Conservation (phyloP, 2,113 vertebrate species). For the Fulica atra region DNA sequence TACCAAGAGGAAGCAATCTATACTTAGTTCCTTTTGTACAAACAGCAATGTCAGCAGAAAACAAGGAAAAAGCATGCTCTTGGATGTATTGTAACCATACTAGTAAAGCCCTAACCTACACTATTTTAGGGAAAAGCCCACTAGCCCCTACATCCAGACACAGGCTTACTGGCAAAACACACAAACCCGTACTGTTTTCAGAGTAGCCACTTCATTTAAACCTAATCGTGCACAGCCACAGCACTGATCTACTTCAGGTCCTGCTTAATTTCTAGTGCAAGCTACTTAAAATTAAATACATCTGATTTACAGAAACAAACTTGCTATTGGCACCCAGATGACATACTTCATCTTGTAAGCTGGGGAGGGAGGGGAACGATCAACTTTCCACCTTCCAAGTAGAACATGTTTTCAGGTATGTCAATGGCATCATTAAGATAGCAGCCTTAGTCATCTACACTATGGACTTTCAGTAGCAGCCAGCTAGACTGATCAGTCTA, state of each 20-base stretch:
- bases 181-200: background rate
- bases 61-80: background rate
- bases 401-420: background rate
- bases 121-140: background rate
- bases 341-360: background rate
- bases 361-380: background rate
- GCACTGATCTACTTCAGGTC: background rate
- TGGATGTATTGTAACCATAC: background rate
- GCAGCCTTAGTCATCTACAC: background rate
- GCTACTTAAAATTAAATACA: background rate
- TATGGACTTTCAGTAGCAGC: background rate
- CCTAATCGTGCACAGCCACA: background rate
- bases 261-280: background rate
- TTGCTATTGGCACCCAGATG: background rate
- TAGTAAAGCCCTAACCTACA: background rate
- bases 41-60: background rate
- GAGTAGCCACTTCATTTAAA: background rate
- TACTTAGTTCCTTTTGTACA: background rate
- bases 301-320: background rate
- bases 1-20: background rate
- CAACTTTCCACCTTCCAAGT: background rate
- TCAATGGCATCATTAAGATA: background rate
- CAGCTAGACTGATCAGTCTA: background rate
- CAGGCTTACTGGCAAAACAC: background rate
- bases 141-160: background rate